phyloP scores from a whole-genome alignment of 2,113 vertebrate species.

The Aix galericulata region DNA sequence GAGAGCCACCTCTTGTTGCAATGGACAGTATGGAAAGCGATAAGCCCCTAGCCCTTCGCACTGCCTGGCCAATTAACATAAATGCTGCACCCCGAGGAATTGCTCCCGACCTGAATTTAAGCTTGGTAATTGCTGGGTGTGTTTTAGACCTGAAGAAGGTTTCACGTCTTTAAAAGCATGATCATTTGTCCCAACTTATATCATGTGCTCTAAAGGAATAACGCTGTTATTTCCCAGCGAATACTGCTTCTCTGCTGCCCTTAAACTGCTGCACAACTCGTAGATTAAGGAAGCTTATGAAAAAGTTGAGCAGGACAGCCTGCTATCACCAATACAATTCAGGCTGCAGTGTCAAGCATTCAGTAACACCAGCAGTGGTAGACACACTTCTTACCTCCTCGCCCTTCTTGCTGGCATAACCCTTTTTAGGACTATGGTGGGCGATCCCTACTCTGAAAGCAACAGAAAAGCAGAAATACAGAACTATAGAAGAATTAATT shows the following conservation, averaged over 20 bases:
- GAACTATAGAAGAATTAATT: neutral
- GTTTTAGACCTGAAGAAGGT: neutral
- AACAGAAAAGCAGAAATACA: neutral
- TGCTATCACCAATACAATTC: neutral
- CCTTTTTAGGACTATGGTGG: neutral
- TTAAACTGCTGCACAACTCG: neutral
- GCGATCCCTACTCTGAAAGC: neutral
- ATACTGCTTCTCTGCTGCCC: neutral
- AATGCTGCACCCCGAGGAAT: neutral
- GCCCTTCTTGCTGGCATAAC: neutral
- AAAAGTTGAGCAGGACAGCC: neutral
- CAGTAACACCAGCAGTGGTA: neutral
- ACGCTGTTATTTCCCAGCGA: neutral
- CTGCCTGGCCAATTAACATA: neutral
- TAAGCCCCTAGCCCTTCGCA: neutral
- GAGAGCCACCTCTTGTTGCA: neutral
- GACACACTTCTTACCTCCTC: neutral
- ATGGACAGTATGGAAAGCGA: neutral
- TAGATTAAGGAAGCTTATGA: neutral
- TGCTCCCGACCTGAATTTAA: neutral
- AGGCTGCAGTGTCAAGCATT: neutral
- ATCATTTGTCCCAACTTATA: neutral
- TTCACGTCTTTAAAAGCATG: neutral
- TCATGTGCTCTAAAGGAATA: neutral
- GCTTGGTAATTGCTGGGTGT: neutral